Percentiles rank a stretch among this genome's conserved stretches.
These are phyloP conservation scores for Steinernema hermaphroditum DNA, from an alignment of 2,888 invertebrate genomes.

Conservation along the genomic window DNA sequence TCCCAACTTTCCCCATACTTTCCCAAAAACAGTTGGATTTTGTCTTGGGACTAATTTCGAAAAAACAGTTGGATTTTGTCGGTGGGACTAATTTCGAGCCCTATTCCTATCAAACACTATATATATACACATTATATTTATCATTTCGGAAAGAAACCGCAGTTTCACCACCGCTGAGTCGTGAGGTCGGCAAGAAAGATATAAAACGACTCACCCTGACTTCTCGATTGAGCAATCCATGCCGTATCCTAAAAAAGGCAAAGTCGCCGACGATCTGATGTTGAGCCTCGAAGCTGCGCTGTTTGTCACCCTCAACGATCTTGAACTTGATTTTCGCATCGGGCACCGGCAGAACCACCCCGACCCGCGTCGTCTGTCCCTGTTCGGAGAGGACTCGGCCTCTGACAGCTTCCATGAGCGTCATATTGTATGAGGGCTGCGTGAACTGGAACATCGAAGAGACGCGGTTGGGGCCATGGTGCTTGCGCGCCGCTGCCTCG, in stretches of 20 bases:
- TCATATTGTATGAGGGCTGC: conserved; percentile 79
- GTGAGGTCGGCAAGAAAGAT: background rate
- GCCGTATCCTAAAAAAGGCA: conserved; percentile 86
- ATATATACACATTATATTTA: too few species aligned
- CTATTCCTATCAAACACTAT: too few species aligned
- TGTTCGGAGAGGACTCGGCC: conserved; percentile 33
- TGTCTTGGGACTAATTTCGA: too few species aligned
- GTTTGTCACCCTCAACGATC: conserved; percentile 72
- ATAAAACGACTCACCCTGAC: conserved; percentile 73
- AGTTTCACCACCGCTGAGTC: too few species aligned
- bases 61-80: too few species aligned
- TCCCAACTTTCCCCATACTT: too few species aligned
- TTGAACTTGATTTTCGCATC: conserved; percentile 76
- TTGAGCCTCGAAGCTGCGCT: conserved; percentile 52
- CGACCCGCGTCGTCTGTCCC: conserved; percentile 71
- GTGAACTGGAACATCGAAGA: conserved; percentile 74
- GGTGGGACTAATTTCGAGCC: too few species aligned
- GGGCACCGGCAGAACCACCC: conserved; percentile 73
- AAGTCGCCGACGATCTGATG: conserved; percentile 80
- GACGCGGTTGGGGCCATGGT: background rate
- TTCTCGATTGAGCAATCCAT: conserved; percentile 89
- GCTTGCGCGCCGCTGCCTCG: conserved; percentile 4
- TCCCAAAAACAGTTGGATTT: too few species aligned
- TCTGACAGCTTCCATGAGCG: conserved; percentile 55
- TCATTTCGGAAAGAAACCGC: too few species aligned